A percentile compares a stretch with the other conserved stretches of the same genome.
Evolutionary conservation across 2,888 invertebrate genomes (phyloP).

Genomic region (Mythimna lalbum): DNA sequence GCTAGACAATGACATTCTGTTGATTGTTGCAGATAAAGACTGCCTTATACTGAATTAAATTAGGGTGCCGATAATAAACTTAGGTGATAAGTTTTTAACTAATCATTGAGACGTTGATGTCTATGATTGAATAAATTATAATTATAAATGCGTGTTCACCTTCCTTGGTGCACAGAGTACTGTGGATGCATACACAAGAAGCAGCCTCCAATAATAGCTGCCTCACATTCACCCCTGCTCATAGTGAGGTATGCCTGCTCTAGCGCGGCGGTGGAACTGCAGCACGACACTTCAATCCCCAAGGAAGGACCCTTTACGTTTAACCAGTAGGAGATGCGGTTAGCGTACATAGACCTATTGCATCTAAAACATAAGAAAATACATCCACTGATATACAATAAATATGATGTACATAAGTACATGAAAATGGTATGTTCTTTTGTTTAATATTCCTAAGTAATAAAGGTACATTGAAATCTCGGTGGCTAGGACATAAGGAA

Average conservation of each 20-base stretch:
- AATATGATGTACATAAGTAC: no score
- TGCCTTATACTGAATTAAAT: no score
- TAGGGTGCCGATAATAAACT: no score
- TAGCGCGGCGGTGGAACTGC: constrained; percentile 76
- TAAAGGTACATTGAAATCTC: no score
- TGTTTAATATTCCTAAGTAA: no score
- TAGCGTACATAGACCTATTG: constrained; percentile 81
- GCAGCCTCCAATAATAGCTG: constrained; percentile 91
- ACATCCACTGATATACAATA: neutral
- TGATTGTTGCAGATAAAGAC: no score
- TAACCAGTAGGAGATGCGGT: constrained; percentile 84
- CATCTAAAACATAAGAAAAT: constrained; percentile 67
- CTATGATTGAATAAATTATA: no score
- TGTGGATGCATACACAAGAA: constrained; percentile 91
- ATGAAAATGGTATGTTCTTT: no score
- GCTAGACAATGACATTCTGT: no score
- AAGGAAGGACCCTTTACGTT: constrained; percentile 82
- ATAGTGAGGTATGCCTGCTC: constrained; percentile 78
- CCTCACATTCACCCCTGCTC: constrained; percentile 77
- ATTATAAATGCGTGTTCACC: constrained; percentile 63
- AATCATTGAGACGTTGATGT: neutral
- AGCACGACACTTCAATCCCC: constrained; percentile 77
- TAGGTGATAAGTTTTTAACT: no score
- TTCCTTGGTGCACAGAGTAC: constrained; percentile 76
- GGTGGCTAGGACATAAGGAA: no score